Conservation (phyloP, 1,140 invertebrate genomes). For the Papilio dardanus region DNA sequence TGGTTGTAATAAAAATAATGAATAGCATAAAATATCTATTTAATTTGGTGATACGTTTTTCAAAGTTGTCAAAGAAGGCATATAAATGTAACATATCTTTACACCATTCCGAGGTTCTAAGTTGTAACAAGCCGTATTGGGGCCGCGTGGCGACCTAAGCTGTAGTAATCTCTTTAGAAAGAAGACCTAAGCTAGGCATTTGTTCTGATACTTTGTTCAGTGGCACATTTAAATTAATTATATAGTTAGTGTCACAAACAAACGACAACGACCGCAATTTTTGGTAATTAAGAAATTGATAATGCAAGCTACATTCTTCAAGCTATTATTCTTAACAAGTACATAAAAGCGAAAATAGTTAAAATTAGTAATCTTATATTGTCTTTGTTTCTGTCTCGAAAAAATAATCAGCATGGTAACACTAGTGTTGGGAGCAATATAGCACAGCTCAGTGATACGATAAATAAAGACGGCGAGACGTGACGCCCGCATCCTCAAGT, state of each 20-base stretch:
- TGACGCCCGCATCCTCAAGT: constrained; percentile 27
- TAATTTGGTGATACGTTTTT: too few species aligned
- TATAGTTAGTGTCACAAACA: not conserved
- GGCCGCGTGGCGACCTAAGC: not conserved
- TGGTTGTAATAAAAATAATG: too few species aligned
- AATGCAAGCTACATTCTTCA: too few species aligned
- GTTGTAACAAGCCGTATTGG: not conserved
- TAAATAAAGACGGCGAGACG: constrained; percentile 26
- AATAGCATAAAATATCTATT: too few species aligned
- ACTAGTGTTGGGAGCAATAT: constrained; percentile 31
- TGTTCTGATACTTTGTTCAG: not conserved
- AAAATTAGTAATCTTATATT: too few species aligned
- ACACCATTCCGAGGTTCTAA: not conserved
- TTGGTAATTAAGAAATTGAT: not conserved
- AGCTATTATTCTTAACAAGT: too few species aligned
- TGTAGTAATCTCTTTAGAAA: not conserved
- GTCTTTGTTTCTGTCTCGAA: not conserved
- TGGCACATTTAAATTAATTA: not conserved
- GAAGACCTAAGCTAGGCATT: not conserved
- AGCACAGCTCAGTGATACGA: constrained; percentile 32
- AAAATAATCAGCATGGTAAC: not conserved
- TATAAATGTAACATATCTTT: not conserved
- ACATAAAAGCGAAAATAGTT: not conserved
- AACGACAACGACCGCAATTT: not conserved
- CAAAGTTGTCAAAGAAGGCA: too few species aligned